Evolutionary conservation across 92 coral and sea anemone species (phyloP).

Genomic region (Siderastrea radians): DNA sequence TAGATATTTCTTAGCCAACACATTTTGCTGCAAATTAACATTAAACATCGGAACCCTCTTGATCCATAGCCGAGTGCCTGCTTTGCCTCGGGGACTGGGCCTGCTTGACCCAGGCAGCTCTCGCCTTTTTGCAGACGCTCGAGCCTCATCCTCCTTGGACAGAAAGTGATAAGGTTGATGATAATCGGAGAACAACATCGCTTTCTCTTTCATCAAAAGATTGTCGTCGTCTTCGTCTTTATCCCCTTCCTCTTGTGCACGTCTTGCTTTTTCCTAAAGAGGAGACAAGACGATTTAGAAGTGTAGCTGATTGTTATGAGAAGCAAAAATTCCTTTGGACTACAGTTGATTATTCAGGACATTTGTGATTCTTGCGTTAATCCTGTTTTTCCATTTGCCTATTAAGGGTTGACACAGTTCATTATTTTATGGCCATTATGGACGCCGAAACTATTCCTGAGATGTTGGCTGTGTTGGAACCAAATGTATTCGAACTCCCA

Average conservation of each 20-base stretch:
- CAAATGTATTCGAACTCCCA: no score
- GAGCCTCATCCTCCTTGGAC: slow-evolving; percentile 57
- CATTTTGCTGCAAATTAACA: no score
- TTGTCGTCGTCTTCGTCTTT: slow-evolving; percentile 76
- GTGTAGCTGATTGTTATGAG: not conserved
- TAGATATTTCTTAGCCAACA: no score
- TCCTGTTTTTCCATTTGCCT: no score
- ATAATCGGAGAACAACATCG: slow-evolving; percentile 91
- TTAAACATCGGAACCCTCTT: slow-evolving; percentile 28
- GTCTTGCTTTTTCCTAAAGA: slow-evolving; percentile 55
- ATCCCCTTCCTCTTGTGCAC: slow-evolving; percentile 59
- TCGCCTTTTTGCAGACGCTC: slow-evolving; percentile 17
- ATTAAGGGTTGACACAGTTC: no score
- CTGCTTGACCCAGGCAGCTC: slow-evolving; percentile 30
- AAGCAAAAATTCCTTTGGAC: not conserved
- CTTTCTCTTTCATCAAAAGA: slow-evolving; percentile 92
- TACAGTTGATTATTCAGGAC: not conserved
- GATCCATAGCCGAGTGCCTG: slow-evolving; percentile 48
- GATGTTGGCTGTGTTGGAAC: no score
- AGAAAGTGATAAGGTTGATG: slow-evolving; percentile 98
- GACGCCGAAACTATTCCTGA: no score
- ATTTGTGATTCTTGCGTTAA: no score
- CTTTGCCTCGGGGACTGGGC: slow-evolving; percentile 23
- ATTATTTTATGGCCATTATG: no score
- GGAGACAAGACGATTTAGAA: not conserved